Evolutionary conservation across 2,113 vertebrate species (phyloP).

Genomic region (Telmatochromis sp.): DNA sequence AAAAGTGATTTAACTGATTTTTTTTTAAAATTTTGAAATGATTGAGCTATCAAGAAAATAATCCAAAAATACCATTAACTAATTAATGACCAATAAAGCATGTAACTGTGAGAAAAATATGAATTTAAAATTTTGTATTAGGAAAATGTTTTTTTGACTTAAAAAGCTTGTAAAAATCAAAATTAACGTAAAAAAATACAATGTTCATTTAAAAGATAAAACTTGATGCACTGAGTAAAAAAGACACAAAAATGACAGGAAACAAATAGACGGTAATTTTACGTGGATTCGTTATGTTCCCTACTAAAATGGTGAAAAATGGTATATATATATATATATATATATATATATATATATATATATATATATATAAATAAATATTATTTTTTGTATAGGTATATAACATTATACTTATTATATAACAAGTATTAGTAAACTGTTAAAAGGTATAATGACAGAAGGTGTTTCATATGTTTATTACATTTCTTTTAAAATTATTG

Average conservation of each 20-base stretch:
- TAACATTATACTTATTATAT: not conserved
- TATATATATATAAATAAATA: not conserved
- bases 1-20: not conserved
- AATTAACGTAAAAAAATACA: not conserved
- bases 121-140: not conserved
- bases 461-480: not conserved
- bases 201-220: not conserved
- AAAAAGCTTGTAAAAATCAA: not conserved
- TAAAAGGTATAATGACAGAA: not conserved
- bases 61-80: not conserved
- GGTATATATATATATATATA: fast-evolving
- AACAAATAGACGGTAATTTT: fast-evolving
- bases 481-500: not conserved
- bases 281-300: fast-evolving
- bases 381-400: not conserved
- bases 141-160: fast-evolving
- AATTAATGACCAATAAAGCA: not conserved
- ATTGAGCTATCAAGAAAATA: not conserved
- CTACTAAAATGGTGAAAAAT: not conserved
- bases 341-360: no score
- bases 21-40: fast-evolving
- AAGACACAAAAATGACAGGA: not conserved
- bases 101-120: not conserved
- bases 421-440: not conserved
- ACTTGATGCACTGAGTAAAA: not conserved